Conservation (phyloP, 2,888 invertebrate genomes). For the Melieria crassipennis region DNA sequence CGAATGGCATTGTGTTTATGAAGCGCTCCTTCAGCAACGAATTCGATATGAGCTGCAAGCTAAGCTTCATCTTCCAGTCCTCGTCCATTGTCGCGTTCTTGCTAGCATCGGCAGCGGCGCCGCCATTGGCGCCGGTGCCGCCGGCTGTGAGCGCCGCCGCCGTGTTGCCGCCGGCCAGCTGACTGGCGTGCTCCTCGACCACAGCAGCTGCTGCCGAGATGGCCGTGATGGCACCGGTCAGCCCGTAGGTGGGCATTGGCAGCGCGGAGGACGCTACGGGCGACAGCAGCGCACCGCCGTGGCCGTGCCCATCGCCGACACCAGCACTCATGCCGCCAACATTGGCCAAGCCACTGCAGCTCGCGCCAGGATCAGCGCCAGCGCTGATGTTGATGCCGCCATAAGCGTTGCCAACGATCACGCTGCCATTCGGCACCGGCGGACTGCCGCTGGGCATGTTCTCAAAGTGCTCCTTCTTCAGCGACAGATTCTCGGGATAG, state of each 20-base stretch:
- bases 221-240: constrained; percentile 62
- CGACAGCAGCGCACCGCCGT: no score
- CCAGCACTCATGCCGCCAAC: constrained; percentile 26
- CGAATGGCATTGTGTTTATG: constrained; percentile 64
- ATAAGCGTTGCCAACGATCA: constrained; percentile 20
- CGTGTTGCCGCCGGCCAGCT: constrained; percentile 50
- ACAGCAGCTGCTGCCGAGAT: constrained; percentile 59
- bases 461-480: constrained; percentile 53
- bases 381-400: constrained; percentile 32
- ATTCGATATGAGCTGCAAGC: constrained; percentile 65
- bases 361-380: constrained; percentile 22
- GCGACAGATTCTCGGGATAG: constrained; percentile 60
- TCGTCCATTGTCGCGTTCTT: constrained; percentile 50
- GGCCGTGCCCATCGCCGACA: neutral
- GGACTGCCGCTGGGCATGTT: neutral
- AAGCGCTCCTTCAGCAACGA: constrained; percentile 64
- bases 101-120: neutral
- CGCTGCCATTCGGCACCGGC: constrained; percentile 28
- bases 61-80: constrained; percentile 66
- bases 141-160: constrained; percentile 28
- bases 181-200: constrained; percentile 52
- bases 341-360: neutral
- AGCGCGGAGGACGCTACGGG: constrained; percentile 3
- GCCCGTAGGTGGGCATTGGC: constrained; percentile 56
- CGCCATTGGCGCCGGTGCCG: constrained; percentile 2